phyloP scores from a whole-genome alignment of 2,888 invertebrate species.

The Formica aserva region DNA sequence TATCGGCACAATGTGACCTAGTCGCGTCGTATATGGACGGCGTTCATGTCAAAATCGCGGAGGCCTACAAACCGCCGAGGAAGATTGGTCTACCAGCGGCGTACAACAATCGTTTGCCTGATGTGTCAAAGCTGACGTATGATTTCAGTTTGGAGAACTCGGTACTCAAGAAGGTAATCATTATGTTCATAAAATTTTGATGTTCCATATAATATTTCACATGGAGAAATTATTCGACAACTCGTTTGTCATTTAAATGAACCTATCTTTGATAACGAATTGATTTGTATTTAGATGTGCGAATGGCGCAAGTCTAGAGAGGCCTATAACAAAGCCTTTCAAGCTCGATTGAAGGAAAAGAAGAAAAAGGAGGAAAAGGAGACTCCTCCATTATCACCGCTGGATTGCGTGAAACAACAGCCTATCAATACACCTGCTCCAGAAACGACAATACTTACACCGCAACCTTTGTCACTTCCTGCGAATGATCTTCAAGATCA shows the following conservation, averaged over 20 bases:
- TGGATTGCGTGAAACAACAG: conserved; percentile 83
- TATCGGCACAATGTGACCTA: conserved; percentile 82
- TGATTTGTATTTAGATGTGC: conserved; percentile 85
- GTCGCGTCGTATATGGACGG: conserved; percentile 91
- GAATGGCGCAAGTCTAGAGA: conserved; percentile 90
- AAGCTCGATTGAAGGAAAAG: conserved; percentile 88
- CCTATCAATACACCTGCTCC: conserved; percentile 83
- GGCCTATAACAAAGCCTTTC: conserved; percentile 88
- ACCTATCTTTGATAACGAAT: not conserved
- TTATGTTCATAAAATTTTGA: not conserved
- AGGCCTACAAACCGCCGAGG: conserved; percentile 94
- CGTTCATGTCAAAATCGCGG: conserved; percentile 95
- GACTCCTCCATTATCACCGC: conserved; percentile 84
- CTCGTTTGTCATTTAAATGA: not conserved
- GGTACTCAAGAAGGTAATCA: conserved; percentile 88
- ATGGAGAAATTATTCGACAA: not conserved
- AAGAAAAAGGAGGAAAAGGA: conserved; percentile 87
- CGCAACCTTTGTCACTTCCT: conserved; percentile 81
- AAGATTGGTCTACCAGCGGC: conserved; percentile 89
- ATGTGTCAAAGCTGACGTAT: conserved; percentile 88
- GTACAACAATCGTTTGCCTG: conserved; percentile 87
- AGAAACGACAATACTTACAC: conserved; percentile 85
- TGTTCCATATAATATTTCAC: not conserved
- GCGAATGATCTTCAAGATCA: conserved; percentile 80
- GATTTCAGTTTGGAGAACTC: conserved; percentile 92